phyloP scores from a whole-genome alignment of 2,113 vertebrate genomes.

The Tiliqua scincoides region DNA sequence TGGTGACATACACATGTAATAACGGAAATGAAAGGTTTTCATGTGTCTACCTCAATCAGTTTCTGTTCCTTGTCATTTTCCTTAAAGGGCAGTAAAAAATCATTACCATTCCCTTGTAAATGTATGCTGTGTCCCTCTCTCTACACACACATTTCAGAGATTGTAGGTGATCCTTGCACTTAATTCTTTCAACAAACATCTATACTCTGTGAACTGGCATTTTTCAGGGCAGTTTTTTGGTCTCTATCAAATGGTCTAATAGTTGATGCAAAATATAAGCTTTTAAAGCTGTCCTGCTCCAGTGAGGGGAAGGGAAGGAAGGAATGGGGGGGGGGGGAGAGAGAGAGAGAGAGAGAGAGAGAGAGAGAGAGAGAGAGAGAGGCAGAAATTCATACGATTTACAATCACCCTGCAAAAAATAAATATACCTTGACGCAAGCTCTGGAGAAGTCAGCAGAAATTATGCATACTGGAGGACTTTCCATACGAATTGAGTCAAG shows the following conservation, averaged over 20 bases:
- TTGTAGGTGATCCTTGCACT: neutral
- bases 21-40: neutral
- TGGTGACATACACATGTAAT: no score
- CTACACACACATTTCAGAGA: no score
- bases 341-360: neutral
- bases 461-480: conserved; percentile 13
- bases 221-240: neutral
- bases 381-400: conserved; percentile 12
- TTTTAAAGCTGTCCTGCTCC: neutral
- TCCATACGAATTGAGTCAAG: conserved; percentile 32
- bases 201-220: neutral
- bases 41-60: neutral
- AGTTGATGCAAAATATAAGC: neutral
- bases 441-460: conserved; percentile 44
- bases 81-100: neutral
- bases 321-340: neutral
- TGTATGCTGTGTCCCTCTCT: no score
- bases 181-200: neutral
- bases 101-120: neutral
- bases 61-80: neutral
- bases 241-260: rapidly evolving
- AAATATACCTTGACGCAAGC: conserved; percentile 24
- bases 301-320: neutral
- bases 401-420: conserved; percentile 6
- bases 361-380: neutral